Evolutionary conservation across 2,888 invertebrate genomes (phyloP), one percentile per base, ranked within the genome.

Genomic region (Drosophila sordidula): DNA sequence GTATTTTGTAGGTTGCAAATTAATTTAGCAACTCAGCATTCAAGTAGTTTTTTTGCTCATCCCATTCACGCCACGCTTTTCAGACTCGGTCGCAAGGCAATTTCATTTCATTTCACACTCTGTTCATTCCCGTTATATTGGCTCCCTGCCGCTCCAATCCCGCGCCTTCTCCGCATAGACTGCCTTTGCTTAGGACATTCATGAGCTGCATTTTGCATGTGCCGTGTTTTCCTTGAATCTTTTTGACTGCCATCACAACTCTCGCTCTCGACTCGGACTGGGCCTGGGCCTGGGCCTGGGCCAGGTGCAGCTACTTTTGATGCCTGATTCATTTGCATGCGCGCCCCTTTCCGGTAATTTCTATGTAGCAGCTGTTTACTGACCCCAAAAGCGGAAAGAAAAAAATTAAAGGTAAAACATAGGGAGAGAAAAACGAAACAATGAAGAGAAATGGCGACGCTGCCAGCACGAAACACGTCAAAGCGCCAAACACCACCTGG

Each of bases 261-360:
- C 75, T 67, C 57, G 45, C 65, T 68, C 58, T 67, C 44, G 4
- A 34, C 26, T 39, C 51, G 9, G 36, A 3, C 22, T 22, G 22
- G 22, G 22, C 22, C n/a, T n/a, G n/a, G n/a, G n/a, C n/a, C n/a
- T 22, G 22, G 22, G 22, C 3, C 8, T 6, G 26, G 42, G n/a
- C n/a, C 57, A 58, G 68, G 45, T 74, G 61, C 49, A 63, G 70
- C 84, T 73, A 76, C 70, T 70, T 76, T 55, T 39, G 66, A 61
- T 50, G 55, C 36, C 66, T 76, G 80, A 51, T 66, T 78, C 80
- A 82, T 83, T 80, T 83, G 83, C 83, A 83, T 78, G 75, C 14
- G 54, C 56, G 44, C 42, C 57, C 34, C 57, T 42, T 50, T 61
- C 45, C 34, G 18, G 36, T 54, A 56, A 14, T 41, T 49, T 41